Evolutionary conservation across 2,113 vertebrate species (phyloP), one percentile per base, ranked within the genome.

Genomic region (Tragelaphus scriptus): DNA sequence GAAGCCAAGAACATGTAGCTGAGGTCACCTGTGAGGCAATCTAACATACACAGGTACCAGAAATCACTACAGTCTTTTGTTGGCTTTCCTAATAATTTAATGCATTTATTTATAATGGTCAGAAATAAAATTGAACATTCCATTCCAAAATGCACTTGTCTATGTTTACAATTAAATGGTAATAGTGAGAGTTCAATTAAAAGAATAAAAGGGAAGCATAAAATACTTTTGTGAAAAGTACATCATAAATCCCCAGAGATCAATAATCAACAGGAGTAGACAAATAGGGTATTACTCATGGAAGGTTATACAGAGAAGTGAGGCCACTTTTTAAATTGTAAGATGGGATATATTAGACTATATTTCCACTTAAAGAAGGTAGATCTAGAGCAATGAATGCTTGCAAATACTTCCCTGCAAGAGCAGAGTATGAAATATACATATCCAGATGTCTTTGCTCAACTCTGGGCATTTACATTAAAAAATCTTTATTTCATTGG

Each of bases 401-500:
- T 44, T 77, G 71, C 36, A 44, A 14, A 75, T 25, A 77, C 23
- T 77, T 77, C 12, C 71, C 6, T 44, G 71, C 25, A 77, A 44
- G 2, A 77, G 12, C 23, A 77, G 71, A 26, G 36, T 26, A 77
- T 77, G 36, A 77, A 77, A 77, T 44, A 23, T 25, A 77, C 12
- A 44, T 44, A 25, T 12, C 36, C 0, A 0, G 23, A 26, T 77
- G 36, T 44, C 36, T 77, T 77, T 25, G 36, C 71, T 77, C 3
- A 77, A 71, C 11, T 26, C 71, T 26, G 71, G 5, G 21, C 23
- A 77, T 77, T 77, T 47, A 77, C 23, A 77, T 47, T 28, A 44
- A 47, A 47, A 77, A 47, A 77, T 26, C 40, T 77, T 28, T 77
- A 77, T 77, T 77, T 77, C 25, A 28, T 28, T 26, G 12, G 40